A percentile compares a stretch with the other conserved stretches of the same genome.
These are phyloP conservation scores for Zaprionus taronus DNA, from an alignment of 1,140 invertebrate genomes.

Conservation along the genomic window DNA sequence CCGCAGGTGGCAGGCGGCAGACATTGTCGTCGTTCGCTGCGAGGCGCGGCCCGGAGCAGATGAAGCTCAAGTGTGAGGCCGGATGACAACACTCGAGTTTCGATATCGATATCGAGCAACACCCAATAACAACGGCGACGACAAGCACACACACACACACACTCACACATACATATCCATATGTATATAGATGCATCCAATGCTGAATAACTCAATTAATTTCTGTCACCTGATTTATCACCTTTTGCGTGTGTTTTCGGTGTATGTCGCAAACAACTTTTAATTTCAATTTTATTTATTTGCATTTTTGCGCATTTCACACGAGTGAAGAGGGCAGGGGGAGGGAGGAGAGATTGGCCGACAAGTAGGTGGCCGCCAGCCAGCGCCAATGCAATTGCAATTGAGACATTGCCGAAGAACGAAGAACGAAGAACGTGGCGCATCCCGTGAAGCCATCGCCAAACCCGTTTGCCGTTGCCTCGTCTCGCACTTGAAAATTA, in stretches of 20 bases:
- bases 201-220: slow-evolving; percentile 84
- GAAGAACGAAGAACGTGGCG: slow-evolving; percentile 40
- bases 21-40: slow-evolving; percentile 36
- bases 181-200: slow-evolving; percentile 54
- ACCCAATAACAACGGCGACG: slow-evolving; percentile 76
- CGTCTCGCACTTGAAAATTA: slow-evolving; percentile 59
- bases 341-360: neutral
- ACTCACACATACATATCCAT: slow-evolving; percentile 33
- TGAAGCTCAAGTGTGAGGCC: slow-evolving; percentile 58
- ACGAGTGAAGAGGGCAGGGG: neutral
- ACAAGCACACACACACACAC: slow-evolving; percentile 61
- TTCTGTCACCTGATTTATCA: slow-evolving; percentile 84
- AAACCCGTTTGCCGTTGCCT: neutral
- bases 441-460: neutral
- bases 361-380: slow-evolving; percentile 66
- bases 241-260: slow-evolving; percentile 69
- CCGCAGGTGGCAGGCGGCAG: neutral
- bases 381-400: slow-evolving; percentile 48
- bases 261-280: slow-evolving; percentile 66
- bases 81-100: slow-evolving; percentile 54
- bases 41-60: slow-evolving; percentile 58
- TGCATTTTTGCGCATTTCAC: slow-evolving; percentile 68
- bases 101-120: slow-evolving; percentile 56
- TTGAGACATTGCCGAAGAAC: slow-evolving; percentile 67
- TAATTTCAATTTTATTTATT: slow-evolving; percentile 83